Evolutionary conservation across 2,888 invertebrate genomes (phyloP).

Genomic region (Dryadula phaetusa): DNA sequence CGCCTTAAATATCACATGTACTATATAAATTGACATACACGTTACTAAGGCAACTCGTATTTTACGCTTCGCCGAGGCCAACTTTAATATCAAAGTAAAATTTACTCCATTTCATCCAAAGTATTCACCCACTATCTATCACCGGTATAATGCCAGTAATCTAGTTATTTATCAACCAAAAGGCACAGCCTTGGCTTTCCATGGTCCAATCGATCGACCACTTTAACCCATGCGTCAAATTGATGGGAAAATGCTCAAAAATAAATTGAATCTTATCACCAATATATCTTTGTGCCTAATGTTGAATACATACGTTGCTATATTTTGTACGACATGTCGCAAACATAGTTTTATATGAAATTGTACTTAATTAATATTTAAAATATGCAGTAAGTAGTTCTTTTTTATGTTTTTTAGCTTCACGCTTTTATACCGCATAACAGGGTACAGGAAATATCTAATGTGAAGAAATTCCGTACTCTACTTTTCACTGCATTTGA

Average conservation of each 20-base stretch:
- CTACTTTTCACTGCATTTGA: no score
- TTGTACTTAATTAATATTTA: no score
- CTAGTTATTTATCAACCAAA: slow-evolving; percentile 26
- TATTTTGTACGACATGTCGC: slow-evolving; percentile 15
- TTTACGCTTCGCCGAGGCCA: no score
- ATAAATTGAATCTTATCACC: slow-evolving; percentile 47
- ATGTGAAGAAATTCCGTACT: no score
- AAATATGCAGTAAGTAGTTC: no score
- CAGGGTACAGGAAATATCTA: no score
- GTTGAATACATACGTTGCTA: slow-evolving; percentile 12
- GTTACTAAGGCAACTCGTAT: no score
- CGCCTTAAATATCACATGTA: no score
- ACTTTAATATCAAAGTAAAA: neutral
- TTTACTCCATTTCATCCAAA: neutral
- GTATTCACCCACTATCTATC: slow-evolving; percentile 3
- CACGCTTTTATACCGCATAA: no score
- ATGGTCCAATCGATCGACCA: slow-evolving; percentile 40
- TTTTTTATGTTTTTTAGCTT: no score
- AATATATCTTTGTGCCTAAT: slow-evolving; percentile 46
- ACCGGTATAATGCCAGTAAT: slow-evolving; percentile 8
- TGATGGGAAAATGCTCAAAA: slow-evolving; percentile 48
- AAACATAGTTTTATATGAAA: no score
- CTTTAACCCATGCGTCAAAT: slow-evolving; percentile 46
- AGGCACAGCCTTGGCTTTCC: slow-evolving; percentile 24
- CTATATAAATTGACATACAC: no score